Evolutionary conservation across 2,797 vertebrate species (phyloP).

Genomic region (Pelochelys cantorii): DNA sequence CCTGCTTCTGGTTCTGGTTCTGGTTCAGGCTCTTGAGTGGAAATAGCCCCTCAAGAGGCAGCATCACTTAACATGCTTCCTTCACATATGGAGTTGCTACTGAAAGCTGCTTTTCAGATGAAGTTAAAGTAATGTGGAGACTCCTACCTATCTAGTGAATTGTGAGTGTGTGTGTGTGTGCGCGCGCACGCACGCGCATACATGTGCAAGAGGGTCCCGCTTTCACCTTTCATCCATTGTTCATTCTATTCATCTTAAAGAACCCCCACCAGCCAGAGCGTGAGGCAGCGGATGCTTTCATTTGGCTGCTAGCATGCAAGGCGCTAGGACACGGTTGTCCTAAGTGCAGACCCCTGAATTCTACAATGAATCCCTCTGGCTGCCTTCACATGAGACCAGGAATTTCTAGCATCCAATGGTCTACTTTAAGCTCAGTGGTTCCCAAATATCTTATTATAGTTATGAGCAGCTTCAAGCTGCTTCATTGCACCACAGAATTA

Average conservation of each 20-base stretch:
- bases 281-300: not conserved
- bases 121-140: not conserved
- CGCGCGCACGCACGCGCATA: not conserved
- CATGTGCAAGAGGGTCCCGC: not conserved
- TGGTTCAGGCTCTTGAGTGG: not conserved
- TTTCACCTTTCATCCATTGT: not conserved
- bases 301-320: slow-evolving; percentile 4
- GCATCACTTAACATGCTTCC: not conserved
- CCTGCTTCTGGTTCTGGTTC: fast-evolving
- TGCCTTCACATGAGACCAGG: slow-evolving; percentile 51
- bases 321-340: not conserved
- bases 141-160: not conserved
- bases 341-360: slow-evolving; percentile 34
- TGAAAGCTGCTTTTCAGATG: not conserved
- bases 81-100: not conserved
- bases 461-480: slow-evolving; percentile 67
- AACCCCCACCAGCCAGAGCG: not conserved
- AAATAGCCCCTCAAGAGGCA: fast-evolving
- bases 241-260: not conserved
- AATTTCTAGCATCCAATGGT: slow-evolving; percentile 26
- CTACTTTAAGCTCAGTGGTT: slow-evolving; percentile 32
- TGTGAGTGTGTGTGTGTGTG: not conserved
- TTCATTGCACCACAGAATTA: slow-evolving; percentile 14
- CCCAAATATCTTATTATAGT: slow-evolving; percentile 57
- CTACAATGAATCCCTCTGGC: not conserved